Evolutionary conservation across 1,140 invertebrate genomes (phyloP).

Genomic region (Dicyema japonicum): DNA sequence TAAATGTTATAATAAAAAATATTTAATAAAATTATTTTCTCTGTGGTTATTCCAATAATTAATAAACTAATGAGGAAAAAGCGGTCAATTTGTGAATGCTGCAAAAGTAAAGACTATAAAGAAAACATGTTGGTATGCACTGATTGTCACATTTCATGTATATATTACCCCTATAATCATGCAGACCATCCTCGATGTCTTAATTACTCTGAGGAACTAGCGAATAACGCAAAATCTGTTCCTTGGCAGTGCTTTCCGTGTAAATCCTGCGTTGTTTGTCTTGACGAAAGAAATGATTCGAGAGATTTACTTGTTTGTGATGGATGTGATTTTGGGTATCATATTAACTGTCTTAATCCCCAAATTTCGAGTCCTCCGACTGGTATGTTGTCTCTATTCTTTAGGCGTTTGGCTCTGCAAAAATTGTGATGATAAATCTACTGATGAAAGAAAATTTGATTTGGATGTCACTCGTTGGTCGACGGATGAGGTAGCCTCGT

Average conservation of each 20-base stretch:
- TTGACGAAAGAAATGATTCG: constrained; percentile 11
- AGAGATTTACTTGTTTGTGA: constrained; percentile 30
- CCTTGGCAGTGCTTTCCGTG: constrained; percentile 22
- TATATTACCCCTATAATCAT: no score
- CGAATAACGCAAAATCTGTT: constrained; percentile 9
- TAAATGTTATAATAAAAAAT: no score
- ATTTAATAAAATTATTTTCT: no score
- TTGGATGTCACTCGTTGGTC: constrained; percentile 2
- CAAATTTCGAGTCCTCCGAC: constrained; percentile 8
- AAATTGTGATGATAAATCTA: neutral
- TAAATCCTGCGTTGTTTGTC: constrained; percentile 19
- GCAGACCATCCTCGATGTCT: constrained; percentile 23
- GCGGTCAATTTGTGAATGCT: no score
- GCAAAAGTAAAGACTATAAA: no score
- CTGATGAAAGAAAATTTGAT: neutral
- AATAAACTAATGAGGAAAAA: no score
- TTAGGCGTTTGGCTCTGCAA: neutral
- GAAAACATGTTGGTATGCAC: no score
- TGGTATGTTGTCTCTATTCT: neutral
- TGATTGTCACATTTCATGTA: no score
- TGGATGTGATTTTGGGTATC: constrained; percentile 44
- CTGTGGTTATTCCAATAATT: no score
- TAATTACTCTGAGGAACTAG: constrained; percentile 15
- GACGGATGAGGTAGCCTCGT: constrained; percentile 1
- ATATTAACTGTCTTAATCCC: constrained; percentile 32